These are phyloP conservation scores for Oryzias sinensis DNA, from an alignment of 2,797 vertebrate genomes.

Conservation along the genomic window DNA sequence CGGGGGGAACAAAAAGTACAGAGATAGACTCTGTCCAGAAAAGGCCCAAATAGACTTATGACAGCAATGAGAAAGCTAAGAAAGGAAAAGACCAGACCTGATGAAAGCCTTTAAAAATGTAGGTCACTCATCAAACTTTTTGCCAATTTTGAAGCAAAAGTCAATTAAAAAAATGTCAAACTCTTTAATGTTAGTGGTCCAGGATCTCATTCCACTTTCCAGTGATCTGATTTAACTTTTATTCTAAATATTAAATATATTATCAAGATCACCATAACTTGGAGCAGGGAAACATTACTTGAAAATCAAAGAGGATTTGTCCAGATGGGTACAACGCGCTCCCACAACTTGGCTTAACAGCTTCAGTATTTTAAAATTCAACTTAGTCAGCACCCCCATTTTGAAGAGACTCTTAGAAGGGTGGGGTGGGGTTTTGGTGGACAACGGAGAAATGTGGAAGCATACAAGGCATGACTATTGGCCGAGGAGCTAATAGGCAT, in stretches of 20 bases:
- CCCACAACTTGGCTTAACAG: conserved; percentile 25
- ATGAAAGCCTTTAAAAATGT: conserved; percentile 27
- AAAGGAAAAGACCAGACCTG: conserved; percentile 29
- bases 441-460: conserved; percentile 34
- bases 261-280: no score
- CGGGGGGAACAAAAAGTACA: conserved; percentile 69
- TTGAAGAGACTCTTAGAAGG: conserved; percentile 35
- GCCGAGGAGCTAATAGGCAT: conserved; percentile 77
- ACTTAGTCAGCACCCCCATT: conserved; percentile 35
- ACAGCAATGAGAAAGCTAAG: conserved; percentile 39
- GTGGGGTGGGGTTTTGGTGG: neutral
- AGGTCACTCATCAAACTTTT: conserved; percentile 37
- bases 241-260: no score
- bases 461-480: conserved; percentile 70
- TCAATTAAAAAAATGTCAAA: conserved; percentile 25
- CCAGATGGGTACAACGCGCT: no score
- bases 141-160: conserved; percentile 36
- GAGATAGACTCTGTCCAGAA: conserved; percentile 56
- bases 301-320: no score
- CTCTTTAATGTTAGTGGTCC: conserved; percentile 2
- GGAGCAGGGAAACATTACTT: no score
- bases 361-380: conserved; percentile 50
- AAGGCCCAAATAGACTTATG: conserved; percentile 57
- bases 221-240: no score
- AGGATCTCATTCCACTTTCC: no score